Percentiles rank a stretch among this genome's conserved stretches.
Evolutionary conservation across 2,113 vertebrate genomes (phyloP).

Genomic region (Chitala chitala): DNA sequence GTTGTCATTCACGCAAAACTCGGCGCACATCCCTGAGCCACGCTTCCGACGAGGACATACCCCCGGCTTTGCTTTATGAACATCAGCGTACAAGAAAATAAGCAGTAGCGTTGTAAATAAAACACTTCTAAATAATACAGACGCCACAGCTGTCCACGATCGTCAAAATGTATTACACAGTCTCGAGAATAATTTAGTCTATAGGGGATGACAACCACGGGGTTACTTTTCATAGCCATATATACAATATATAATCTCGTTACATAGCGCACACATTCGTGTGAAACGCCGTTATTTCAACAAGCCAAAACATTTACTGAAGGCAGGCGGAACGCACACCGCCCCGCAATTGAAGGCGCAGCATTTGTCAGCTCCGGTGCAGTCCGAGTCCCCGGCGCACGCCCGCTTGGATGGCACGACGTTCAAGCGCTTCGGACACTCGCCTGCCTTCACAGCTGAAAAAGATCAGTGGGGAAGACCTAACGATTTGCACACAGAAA

Average conservation of each 20-base stretch:
- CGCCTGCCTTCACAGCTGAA: constrained; percentile 35
- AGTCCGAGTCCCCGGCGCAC: constrained; percentile 51
- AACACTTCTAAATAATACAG: too few species aligned
- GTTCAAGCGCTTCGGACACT: constrained; percentile 47
- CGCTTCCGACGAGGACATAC: constrained; percentile 41
- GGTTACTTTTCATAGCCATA: too few species aligned
- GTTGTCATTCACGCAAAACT: constrained; percentile 55
- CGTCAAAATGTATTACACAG: too few species aligned
- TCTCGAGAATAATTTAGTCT: too few species aligned
- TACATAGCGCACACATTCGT: too few species aligned
- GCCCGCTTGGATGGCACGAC: constrained; percentile 43
- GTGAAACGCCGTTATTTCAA: not conserved
- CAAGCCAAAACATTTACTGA: constrained; percentile 41
- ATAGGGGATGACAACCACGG: too few species aligned
- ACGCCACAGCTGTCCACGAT: not conserved
- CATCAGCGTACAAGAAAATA: not conserved
- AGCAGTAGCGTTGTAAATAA: not conserved
- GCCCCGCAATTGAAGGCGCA: constrained; percentile 51
- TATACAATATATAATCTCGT: too few species aligned
- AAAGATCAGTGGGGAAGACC: not conserved
- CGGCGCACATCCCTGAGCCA: constrained; percentile 50
- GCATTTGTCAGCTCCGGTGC: constrained; percentile 47
- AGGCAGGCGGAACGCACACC: constrained; percentile 54
- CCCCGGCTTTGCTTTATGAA: constrained; percentile 52
- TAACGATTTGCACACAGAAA: not conserved